A percentile compares a stretch with the other conserved stretches of the same genome.
Conservation (phyloP, 2,113 vertebrate species). For the Puffinus mauretanicus region DNA sequence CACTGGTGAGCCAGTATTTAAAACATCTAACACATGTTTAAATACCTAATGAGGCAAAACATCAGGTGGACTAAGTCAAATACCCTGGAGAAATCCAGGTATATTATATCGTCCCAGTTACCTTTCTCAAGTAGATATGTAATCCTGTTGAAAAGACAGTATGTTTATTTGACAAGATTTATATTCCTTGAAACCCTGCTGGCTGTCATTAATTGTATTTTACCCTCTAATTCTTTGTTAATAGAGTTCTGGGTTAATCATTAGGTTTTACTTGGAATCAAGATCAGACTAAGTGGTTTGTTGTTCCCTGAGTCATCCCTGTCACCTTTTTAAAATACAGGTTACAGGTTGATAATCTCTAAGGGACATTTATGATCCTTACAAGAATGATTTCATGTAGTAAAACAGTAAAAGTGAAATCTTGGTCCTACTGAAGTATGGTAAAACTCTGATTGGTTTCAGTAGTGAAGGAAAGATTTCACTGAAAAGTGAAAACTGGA, state of each 20-base stretch:
- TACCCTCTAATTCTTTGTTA: slow-evolving; percentile 6
- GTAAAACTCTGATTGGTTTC: neutral
- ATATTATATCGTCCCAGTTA: neutral
- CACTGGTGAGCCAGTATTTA: neutral
- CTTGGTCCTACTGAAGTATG: neutral
- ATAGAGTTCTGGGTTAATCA: slow-evolving; percentile 1
- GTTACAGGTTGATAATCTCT: neutral
- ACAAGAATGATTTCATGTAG: neutral
- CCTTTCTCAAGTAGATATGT: neutral
- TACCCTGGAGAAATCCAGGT: neutral
- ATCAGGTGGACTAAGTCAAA: neutral
- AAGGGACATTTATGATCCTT: neutral
- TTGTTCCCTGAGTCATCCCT: neutral
- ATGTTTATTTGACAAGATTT: slow-evolving; percentile 4
- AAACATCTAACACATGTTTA: neutral
- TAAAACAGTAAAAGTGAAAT: neutral
- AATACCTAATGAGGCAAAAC: neutral
- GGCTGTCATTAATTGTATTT: neutral
- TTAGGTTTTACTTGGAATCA: neutral
- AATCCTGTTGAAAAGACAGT: neutral
- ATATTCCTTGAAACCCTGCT: neutral
- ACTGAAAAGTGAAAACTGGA: neutral
- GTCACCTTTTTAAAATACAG: neutral
- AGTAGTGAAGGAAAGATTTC: neutral
- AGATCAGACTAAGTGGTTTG: neutral